These are phyloP conservation scores for Drosophila bocki DNA, from an alignment of 1,140 invertebrate genomes.

Conservation along the genomic window DNA sequence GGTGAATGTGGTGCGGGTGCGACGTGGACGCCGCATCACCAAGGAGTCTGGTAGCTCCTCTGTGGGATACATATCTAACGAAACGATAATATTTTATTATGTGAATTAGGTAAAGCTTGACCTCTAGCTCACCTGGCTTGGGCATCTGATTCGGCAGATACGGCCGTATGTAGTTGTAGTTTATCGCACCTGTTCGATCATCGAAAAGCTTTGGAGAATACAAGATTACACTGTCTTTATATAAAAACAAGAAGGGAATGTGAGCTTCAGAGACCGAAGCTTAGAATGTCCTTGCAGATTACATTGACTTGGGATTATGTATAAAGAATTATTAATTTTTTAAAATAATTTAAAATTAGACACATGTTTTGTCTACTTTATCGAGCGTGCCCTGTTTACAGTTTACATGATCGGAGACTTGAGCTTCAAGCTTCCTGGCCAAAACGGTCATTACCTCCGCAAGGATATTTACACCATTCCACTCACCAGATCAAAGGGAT, in stretches of 20 bases:
- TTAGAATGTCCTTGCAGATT: not conserved
- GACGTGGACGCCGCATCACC: constrained; percentile 76
- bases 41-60: constrained; percentile 75
- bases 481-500: constrained; percentile 79
- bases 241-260: constrained; percentile 16
- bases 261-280: not conserved
- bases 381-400: constrained; percentile 1
- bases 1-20: constrained; percentile 92
- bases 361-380: not conserved
- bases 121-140: constrained; percentile 65
- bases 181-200: constrained; percentile 76
- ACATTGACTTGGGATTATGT: too few relatives aligned
- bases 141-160: constrained; percentile 75
- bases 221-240: constrained; percentile 21
- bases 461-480: not conserved
- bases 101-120: too few relatives aligned
- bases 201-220: constrained; percentile 65
- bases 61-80: constrained; percentile 17
- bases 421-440: not conserved
- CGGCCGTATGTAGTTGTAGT: constrained; percentile 80
- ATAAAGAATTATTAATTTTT: too few relatives aligned
- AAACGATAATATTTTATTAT: not conserved
- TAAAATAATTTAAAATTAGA: too few relatives aligned
- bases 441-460: not conserved
- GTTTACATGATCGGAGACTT: not conserved